A percentile compares a stretch with the other conserved stretches of the same genome.
Evolutionary conservation across 2,113 vertebrate species (phyloP).

Genomic region (Poecilia latipinna): DNA sequence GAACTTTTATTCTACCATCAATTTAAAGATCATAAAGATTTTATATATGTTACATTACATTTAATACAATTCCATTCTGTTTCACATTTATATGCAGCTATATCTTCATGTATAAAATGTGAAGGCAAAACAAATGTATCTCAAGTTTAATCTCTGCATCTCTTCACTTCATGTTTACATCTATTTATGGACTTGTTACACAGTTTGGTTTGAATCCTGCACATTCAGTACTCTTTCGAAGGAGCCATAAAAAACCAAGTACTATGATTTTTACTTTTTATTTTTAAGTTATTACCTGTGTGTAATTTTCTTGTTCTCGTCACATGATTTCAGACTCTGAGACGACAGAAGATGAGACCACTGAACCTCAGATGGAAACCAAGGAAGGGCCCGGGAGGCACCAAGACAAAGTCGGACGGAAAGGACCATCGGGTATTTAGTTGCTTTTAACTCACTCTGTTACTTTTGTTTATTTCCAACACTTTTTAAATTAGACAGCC

Average conservation of each 20-base stretch:
- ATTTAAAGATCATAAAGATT: background rate
- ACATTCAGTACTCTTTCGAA: slow-evolving; percentile 18
- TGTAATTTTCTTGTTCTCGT: slow-evolving; percentile 18
- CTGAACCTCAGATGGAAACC: slow-evolving; percentile 88
- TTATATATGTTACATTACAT: background rate
- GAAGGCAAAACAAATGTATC: too few species aligned
- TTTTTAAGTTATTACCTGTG: background rate
- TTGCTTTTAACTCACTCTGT: background rate
- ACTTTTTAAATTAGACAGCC: background rate
- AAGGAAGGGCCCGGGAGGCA: slow-evolving; percentile 81
- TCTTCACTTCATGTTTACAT: too few species aligned
- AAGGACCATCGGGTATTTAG: slow-evolving; percentile 85
- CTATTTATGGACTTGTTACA: too few species aligned
- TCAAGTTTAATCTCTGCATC: too few species aligned
- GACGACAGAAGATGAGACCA: slow-evolving; percentile 95
- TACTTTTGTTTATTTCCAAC: background rate
- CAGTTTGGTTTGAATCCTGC: slow-evolving; percentile 26
- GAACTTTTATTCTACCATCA: background rate
- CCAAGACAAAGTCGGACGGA: slow-evolving; percentile 83
- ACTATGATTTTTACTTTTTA: slow-evolving; percentile 35
- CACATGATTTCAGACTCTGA: slow-evolving; percentile 87
- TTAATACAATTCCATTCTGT: background rate
- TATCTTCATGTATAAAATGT: too few species aligned
- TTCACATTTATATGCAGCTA: background rate
- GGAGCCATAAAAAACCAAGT: too few species aligned